phyloP scores from a whole-genome alignment of 64 coral and sea anemone species.

The Montipora cactus region DNA sequence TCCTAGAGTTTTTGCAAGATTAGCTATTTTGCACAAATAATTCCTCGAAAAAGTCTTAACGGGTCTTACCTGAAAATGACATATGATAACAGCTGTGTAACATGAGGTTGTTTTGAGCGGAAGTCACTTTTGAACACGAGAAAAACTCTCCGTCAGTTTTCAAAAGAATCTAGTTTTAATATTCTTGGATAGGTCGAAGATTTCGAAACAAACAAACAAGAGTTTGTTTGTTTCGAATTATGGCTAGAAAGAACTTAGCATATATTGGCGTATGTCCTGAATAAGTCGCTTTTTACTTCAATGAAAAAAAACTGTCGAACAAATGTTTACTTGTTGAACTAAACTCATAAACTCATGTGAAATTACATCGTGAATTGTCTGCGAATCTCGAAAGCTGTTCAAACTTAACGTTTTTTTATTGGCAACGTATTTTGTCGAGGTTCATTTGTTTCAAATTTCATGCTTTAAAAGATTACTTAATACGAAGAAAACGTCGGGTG shows the following conservation, averaged over 20 bases:
- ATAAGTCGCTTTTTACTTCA: background rate
- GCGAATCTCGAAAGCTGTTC: background rate
- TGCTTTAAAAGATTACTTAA: background rate
- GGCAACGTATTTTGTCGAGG: background rate
- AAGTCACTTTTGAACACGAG: background rate
- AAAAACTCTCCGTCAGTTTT: background rate
- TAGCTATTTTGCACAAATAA: background rate
- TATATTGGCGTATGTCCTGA: background rate
- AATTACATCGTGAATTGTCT: background rate
- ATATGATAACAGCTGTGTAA: constrained; percentile 1
- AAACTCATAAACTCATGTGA: background rate
- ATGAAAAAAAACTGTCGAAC: background rate
- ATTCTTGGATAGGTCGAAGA: background rate
- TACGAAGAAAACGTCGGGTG: background rate
- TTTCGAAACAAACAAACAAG: background rate
- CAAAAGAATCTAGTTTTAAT: too few species aligned
- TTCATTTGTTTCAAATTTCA: background rate
- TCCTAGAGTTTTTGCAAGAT: background rate
- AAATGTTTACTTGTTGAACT: background rate
- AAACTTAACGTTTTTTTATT: background rate
- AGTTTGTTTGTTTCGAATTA: too few species aligned
- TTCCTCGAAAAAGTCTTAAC: background rate
- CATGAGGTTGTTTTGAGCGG: background rate
- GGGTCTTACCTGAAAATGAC: background rate
- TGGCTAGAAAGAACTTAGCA: background rate